These are phyloP conservation scores for Chlorops oryzae DNA, from an alignment of 1,140 invertebrate genomes.

Conservation along the genomic window DNA sequence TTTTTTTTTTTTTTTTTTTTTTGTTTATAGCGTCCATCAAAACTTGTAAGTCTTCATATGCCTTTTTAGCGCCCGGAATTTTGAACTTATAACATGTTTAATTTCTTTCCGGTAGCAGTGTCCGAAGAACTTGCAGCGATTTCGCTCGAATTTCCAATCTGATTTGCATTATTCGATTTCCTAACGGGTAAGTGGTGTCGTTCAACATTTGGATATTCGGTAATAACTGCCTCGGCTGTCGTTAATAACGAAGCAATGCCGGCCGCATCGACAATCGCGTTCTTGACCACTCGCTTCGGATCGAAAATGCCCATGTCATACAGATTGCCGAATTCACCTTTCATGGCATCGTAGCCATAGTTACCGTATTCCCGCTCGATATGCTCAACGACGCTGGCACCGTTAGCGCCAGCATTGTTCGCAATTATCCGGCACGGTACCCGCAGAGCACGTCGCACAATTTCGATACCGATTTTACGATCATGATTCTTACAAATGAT, in stretches of 20 bases:
- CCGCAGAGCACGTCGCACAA: constrained; percentile 60
- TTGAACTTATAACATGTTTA: too few species aligned
- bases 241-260: constrained; percentile 70
- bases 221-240: constrained; percentile 68
- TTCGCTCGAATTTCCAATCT: too few species aligned
- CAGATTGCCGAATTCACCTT: constrained; percentile 81
- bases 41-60: background rate
- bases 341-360: constrained; percentile 84
- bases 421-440: constrained; percentile 80
- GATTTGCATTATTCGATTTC: too few species aligned
- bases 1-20: background rate
- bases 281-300: constrained; percentile 88
- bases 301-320: constrained; percentile 89
- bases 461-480: constrained; percentile 57
- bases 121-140: too few species aligned
- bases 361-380: constrained; percentile 57
- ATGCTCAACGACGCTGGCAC: constrained; percentile 78
- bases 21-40: background rate
- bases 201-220: constrained; percentile 61
- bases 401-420: constrained; percentile 84
- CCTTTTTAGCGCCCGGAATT: background rate
- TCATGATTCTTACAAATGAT: constrained; percentile 12
- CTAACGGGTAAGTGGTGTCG: too few species aligned
- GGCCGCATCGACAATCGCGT: constrained; percentile 83
- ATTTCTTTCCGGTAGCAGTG: too few species aligned